Evolutionary conservation across 2,888 invertebrate genomes (phyloP).

Genomic region (Caenorhabditis uteleia): DNA sequence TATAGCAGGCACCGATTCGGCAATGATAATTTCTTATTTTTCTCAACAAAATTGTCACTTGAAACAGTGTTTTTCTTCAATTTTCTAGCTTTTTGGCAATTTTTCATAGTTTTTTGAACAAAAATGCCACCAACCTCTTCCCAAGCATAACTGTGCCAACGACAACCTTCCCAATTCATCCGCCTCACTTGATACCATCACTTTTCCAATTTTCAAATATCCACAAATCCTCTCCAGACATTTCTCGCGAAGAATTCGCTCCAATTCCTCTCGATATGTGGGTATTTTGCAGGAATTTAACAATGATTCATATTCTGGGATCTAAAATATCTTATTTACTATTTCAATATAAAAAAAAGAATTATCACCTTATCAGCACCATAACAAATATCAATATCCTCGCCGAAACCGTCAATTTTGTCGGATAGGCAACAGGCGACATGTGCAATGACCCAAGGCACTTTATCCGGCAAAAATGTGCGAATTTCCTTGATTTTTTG

Average conservation of each 20-base stretch:
- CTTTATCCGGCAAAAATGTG: slow-evolving; percentile 14
- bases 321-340: slow-evolving; percentile 5
- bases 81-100: no score
- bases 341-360: neutral
- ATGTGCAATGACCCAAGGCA: slow-evolving; percentile 38
- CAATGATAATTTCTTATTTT: no score
- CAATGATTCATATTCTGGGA: slow-evolving; percentile 13
- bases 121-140: no score
- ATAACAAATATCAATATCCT: slow-evolving; percentile 10
- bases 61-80: neutral
- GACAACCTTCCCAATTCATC: slow-evolving; percentile 47
- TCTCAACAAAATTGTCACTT: no score
- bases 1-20: no score
- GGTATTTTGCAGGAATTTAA: slow-evolving; percentile 27
- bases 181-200: slow-evolving; percentile 48
- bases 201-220: slow-evolving; percentile 16
- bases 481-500: slow-evolving; percentile 17
- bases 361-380: slow-evolving; percentile 27
- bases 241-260: slow-evolving; percentile 37
- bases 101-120: no score
- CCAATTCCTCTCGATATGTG: slow-evolving; percentile 41
- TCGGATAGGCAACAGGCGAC: slow-evolving; percentile 32
- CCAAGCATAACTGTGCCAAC: slow-evolving; percentile 51
- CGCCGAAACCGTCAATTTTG: slow-evolving; percentile 1
- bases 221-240: slow-evolving; percentile 18